A percentile compares a stretch with the other conserved stretches of the same genome.
These are phyloP conservation scores for Ailurus styani DNA, from an alignment of 2,113 vertebrate genomes.

Conservation along the genomic window DNA sequence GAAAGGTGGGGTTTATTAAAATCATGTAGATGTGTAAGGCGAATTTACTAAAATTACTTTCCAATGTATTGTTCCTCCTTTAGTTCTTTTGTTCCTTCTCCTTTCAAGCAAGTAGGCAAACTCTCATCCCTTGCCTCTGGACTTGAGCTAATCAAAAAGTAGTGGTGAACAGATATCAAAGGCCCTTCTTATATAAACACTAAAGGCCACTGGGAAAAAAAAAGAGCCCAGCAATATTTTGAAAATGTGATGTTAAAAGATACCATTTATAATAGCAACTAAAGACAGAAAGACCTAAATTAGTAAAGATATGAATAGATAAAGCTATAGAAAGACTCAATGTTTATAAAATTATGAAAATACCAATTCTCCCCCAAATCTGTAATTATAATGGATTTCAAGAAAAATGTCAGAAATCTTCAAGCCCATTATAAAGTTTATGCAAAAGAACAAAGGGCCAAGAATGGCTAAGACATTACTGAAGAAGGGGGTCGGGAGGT, in stretches of 20 bases:
- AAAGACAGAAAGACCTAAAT: not conserved
- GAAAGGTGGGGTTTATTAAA: not conserved
- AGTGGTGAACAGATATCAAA: not conserved
- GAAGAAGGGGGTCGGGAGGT: not conserved
- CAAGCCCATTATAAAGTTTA: not conserved
- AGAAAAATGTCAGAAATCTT: not conserved
- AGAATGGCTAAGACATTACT: not conserved
- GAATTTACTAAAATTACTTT: conserved; percentile 9
- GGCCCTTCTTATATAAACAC: not conserved
- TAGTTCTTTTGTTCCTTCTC: not conserved
- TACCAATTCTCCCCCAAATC: not conserved
- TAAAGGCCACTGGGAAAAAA: not conserved
- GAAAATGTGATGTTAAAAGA: not conserved
- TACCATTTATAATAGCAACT: not conserved
- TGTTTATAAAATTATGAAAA: not conserved
- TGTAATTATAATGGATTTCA: not conserved
- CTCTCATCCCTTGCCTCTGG: not conserved
- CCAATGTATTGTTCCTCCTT: not conserved
- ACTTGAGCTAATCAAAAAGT: not conserved
- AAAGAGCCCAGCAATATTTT: not conserved
- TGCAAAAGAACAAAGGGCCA: not conserved
- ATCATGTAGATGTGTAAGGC: not conserved
- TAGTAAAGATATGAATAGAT: not conserved
- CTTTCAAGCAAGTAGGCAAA: not conserved
- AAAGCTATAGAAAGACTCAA: not conserved